These are phyloP conservation scores for Telmatherina bonti DNA, from an alignment of 2,797 vertebrate genomes.

Conservation along the genomic window DNA sequence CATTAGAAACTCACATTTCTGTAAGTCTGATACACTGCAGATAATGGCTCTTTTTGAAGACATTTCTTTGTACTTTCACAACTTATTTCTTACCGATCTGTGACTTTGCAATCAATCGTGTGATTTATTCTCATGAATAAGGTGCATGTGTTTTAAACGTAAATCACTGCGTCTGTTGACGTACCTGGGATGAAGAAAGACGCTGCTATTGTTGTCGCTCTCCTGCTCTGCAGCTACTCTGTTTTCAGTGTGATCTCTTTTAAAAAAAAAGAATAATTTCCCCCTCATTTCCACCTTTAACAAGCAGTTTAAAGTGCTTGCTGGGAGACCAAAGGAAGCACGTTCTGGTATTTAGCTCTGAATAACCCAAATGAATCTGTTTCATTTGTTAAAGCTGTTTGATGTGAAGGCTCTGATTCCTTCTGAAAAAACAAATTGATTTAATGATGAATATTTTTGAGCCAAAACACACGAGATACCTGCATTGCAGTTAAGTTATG, in stretches of 20 bases:
- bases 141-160: neutral
- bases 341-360: slow-evolving; percentile 5
- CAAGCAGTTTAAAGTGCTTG: neutral
- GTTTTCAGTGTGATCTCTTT: neutral
- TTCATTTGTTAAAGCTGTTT: slow-evolving; percentile 37
- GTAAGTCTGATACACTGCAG: neutral
- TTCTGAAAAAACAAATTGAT: neutral
- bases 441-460: neutral
- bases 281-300: neutral
- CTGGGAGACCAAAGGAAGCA: neutral
- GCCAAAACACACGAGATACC: neutral
- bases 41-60: neutral
- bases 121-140: neutral
- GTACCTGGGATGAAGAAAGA: slow-evolving; percentile 1
- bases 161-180: neutral
- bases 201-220: neutral
- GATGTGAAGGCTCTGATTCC: neutral
- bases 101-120: slow-evolving; percentile 14
- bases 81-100: slow-evolving; percentile 9
- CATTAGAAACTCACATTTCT: neutral
- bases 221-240: neutral
- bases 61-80: too few species aligned
- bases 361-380: slow-evolving; percentile 31
- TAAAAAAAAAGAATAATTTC: neutral
- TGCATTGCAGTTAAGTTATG: neutral